Evolutionary conservation across 1,140 invertebrate genomes (phyloP).

Genomic region (Eumeta japonica): DNA sequence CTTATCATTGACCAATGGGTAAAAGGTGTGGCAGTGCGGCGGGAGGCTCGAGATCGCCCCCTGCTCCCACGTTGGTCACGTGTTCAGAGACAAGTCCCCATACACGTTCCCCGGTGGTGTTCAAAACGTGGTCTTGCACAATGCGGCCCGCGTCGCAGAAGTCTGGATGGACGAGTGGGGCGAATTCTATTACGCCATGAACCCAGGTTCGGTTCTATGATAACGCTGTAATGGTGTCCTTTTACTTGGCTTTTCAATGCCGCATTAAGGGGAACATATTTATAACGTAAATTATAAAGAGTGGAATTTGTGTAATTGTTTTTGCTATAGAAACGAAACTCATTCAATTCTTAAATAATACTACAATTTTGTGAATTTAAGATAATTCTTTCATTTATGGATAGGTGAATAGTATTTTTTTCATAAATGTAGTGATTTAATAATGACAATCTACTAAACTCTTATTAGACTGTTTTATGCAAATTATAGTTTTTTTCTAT

Average conservation of each 20-base stretch:
- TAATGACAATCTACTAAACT: too few relatives aligned
- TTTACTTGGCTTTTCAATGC: neutral
- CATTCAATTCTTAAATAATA: neutral
- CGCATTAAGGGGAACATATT: too few relatives aligned
- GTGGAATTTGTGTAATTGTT: too few relatives aligned
- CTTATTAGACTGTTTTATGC: too few relatives aligned
- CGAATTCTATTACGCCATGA: conserved; percentile 98
- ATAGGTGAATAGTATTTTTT: too few relatives aligned
- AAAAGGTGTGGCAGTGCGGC: conserved; percentile 97
- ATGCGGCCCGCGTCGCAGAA: conserved; percentile 92
- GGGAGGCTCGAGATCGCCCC: conserved; percentile 93
- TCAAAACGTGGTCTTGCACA: conserved; percentile 93
- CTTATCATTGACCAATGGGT: too few relatives aligned
- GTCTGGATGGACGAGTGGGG: conserved; percentile 99
- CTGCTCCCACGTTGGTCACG: conserved; percentile 95
- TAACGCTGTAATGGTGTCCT: neutral
- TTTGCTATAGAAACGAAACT: too few relatives aligned
- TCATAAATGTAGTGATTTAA: too few relatives aligned
- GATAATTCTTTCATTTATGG: too few relatives aligned
- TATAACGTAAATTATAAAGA: too few relatives aligned
- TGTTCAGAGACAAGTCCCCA: conserved; percentile 98
- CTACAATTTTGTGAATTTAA: too few relatives aligned
- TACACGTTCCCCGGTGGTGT: conserved; percentile 99
- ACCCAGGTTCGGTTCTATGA: conserved; percentile 81
- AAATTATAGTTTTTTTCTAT: too few relatives aligned